Evolutionary conservation across 2,888 invertebrate species (phyloP).

Genomic region (Zygogramma bicolorata): DNA sequence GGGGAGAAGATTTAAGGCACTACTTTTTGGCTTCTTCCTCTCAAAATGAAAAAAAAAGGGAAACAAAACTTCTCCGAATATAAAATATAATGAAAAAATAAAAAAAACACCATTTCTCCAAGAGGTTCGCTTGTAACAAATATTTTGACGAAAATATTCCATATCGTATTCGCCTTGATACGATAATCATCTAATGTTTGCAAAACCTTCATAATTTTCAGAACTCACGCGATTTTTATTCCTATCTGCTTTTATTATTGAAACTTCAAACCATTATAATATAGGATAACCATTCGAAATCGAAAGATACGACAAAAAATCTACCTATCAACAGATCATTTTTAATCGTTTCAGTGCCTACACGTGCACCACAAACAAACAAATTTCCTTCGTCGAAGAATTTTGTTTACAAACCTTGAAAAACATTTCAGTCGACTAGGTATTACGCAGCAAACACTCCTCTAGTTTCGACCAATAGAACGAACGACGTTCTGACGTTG

Average conservation of each 20-base stretch:
- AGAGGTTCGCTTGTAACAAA: no score
- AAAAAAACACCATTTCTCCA: no score
- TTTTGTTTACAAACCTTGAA: slow-evolving; percentile 12
- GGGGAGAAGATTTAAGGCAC: no score
- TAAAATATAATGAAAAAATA: no score
- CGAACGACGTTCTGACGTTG: neutral
- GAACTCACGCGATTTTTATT: neutral
- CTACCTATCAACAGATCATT: no score
- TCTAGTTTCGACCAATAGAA: neutral
- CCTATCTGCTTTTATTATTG: neutral
- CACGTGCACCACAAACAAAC: neutral
- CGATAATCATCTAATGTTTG: neutral
- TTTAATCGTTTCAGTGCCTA: no score
- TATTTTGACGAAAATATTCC: no score
- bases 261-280: neutral
- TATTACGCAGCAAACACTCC: neutral
- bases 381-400: neutral
- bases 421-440: neutral
- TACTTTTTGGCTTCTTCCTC: no score
- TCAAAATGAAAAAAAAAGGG: no score
- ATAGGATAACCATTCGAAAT: neutral
- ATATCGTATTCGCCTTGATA: no score
- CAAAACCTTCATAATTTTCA: neutral
- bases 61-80: no score
- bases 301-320: neutral